phyloP scores from a whole-genome alignment of 2,797 vertebrate species.

The Eremophila alpestris region DNA sequence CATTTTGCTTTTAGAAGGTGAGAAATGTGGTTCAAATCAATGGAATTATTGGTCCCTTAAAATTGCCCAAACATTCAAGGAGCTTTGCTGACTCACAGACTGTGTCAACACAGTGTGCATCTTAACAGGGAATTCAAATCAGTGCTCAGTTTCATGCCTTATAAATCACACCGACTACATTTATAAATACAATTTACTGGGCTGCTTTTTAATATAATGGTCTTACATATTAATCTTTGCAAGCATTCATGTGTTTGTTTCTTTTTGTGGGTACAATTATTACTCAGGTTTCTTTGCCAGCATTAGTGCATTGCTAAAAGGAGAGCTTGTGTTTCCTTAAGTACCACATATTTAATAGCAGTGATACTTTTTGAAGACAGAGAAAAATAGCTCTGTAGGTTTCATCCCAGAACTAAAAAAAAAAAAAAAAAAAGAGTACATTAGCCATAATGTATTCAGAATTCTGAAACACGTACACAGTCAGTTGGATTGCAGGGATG shows the following conservation, averaged over 20 bases:
- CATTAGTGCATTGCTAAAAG: not conserved
- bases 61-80: not conserved
- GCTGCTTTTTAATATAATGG: conserved; percentile 2
- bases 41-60: not conserved
- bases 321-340: not conserved
- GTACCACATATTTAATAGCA: not conserved
- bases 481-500: not conserved
- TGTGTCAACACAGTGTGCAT: not conserved
- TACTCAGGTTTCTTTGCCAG: not conserved
- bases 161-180: not conserved
- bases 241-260: not conserved
- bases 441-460: not conserved
- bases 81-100: not conserved
- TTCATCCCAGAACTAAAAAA: not conserved
- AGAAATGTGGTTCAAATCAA: not conserved
- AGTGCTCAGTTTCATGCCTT: not conserved
- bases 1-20: not conserved
- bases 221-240: not conserved
- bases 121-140: not conserved
- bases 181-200: conserved; percentile 28
- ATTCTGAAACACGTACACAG: not conserved
- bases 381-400: conserved; percentile 42
- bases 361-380: not conserved
- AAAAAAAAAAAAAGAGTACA: not conserved
- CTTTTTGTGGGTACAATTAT: not conserved